Conservation (phyloP, 2,888 invertebrate genomes). For the Clepsis dumicolana region DNA sequence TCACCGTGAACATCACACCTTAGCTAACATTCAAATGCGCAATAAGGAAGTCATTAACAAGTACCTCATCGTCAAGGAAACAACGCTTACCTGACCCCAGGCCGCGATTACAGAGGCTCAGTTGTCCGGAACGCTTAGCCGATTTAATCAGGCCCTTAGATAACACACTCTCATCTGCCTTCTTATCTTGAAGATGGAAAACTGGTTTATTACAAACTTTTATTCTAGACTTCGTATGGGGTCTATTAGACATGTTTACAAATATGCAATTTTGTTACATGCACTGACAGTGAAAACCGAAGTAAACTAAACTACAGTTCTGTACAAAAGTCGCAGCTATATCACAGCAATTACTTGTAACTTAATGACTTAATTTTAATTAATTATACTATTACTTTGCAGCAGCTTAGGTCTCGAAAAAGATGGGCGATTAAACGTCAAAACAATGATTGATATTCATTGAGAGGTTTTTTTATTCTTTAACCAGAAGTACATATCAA, state of each 20-base stretch:
- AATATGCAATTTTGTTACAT: slow-evolving; percentile 5
- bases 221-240: slow-evolving; percentile 68
- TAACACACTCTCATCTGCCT: slow-evolving; percentile 89
- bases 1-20: not conserved
- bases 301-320: not conserved
- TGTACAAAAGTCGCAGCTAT: not conserved
- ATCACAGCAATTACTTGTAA: not conserved
- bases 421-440: slow-evolving; percentile 4
- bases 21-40: slow-evolving; percentile 26
- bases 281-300: not conserved
- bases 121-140: slow-evolving; percentile 92
- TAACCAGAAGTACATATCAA: not conserved
- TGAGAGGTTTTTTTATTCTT: not conserved
- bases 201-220: slow-evolving; percentile 80
- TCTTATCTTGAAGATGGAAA: slow-evolving; percentile 91
- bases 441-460: slow-evolving; percentile 1
- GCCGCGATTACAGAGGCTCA: slow-evolving; percentile 92
- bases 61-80: slow-evolving; percentile 23
- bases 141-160: slow-evolving; percentile 91
- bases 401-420: not conserved
- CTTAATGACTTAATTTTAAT: slow-evolving; percentile 7
- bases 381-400: not conserved
- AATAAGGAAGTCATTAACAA: slow-evolving; percentile 25
- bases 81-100: slow-evolving; percentile 88
- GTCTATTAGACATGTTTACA: slow-evolving; percentile 68